Evolutionary conservation across 2,113 vertebrate species (phyloP), one percentile per base, ranked within the genome.

Genomic region (Okapia johnstoni): DNA sequence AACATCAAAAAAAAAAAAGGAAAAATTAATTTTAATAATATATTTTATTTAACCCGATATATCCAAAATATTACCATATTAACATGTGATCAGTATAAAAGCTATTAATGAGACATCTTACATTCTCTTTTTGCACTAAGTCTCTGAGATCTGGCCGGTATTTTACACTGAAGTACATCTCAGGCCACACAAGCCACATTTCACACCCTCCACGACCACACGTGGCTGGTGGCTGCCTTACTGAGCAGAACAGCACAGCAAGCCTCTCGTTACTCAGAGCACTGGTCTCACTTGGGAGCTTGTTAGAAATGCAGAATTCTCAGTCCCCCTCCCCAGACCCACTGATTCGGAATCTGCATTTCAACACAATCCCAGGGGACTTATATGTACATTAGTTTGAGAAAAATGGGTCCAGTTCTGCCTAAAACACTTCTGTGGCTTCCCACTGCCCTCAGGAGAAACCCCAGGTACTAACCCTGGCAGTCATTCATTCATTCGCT

Each of bases 1-100:
- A n/a, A 55, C 6, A 43, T 93, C 36, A 30, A 86, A 93, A 77
- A 85, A 73, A 86, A 92, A 79, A 60, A 81, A 90, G 25, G 21
- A 21, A 21, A 85, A 88, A 43, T 90, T 73, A 91, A 87, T 96
- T 97, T 97, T 95, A 97, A 87, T 97, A 97, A 96, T 95, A 87
- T 90, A 92, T 92, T 98, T 98, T 97, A 97, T 98, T 97, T 95
- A 96, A 95, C 81, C 46, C 2, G 60, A 95, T 89, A 93, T 96
- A 98, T 96, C 93, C 70, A 98, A 97, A 97, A 97, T 97, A 97
- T 90, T 93, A 95, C 85, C 66, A 16, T 97, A 86, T 95, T 36
- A 97, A 96, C 91, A 96, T 96, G 81, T 95, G 63, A 90, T 57
- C n/a, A 55, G 92, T 97, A 97, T 94, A 97, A 97, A 97, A 92